Base-by-base conservation (phyloP, 2,113 vertebrate genomes). In the Syngnathoides biaculeatus region DNA sequence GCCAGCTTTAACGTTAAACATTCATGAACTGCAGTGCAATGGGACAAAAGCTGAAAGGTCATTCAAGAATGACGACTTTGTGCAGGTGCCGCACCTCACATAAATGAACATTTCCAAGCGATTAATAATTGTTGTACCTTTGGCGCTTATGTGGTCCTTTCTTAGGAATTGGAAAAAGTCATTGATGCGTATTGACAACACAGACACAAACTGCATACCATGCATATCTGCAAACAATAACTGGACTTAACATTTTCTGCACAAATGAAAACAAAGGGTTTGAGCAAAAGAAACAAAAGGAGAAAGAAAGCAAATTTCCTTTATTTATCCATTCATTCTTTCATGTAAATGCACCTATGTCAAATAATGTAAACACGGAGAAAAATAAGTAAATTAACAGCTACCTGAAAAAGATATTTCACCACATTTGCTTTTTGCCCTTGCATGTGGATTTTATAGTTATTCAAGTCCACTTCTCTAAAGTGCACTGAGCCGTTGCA, bases 31-130 rank as follows among this genome's bases (percentile, higher is more conserved):
- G 77, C 79, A 73, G 69, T 81, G 79, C 75, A 68, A 75, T 74
- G 85, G 79, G 78, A 88, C 79, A 77, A 81, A 74, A 77, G 81
- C 84, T 82, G 82, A 86, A 88, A 89, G 89, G 89, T 90, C 88
- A 89, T 71, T 78, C 71, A 73, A 68, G 77, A 87, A 77, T 81
- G 82, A 86, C 85, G 61, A 48, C 63, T 80, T 72, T 75, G 72
- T 67, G 75, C 64, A 22, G 59, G 64, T 84, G 70, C 58, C 82
- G 68, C 73, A 22, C 57, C 4, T 22, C 50, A 56, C 71, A 56
- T 82, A 72, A 79, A 78, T 72, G 47, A 56, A 14, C 42, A 11
- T 20, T 69, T 64, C 62, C 67, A 73, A 59, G 47, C 72, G 38
- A 80, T 78, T 73, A 83, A 79, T 75, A 74, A 83, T 78, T 79